phyloP scores from a whole-genome alignment of 1,140 invertebrate species.

The Coenobita brevimanus region DNA sequence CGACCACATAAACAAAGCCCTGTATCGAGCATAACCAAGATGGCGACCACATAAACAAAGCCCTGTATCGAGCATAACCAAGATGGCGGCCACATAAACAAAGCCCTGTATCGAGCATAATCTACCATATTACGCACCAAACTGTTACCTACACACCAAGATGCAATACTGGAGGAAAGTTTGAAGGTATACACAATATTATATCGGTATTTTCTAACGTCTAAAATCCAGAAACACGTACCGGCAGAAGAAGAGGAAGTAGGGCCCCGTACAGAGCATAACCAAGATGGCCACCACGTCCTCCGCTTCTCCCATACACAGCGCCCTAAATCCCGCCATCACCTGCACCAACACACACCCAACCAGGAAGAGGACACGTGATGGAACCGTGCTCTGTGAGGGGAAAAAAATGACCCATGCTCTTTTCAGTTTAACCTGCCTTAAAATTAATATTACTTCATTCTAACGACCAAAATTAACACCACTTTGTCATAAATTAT shows the following conservation, averaged over 20 bases:
- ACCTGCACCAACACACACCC: conserved; percentile 90
- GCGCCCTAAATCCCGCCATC: conserved; percentile 87
- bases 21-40: too few relatives aligned
- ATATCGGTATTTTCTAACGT: too few relatives aligned
- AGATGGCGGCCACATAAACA: background rate
- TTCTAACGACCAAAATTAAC: too few relatives aligned
- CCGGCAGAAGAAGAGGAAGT: conserved; percentile 99
- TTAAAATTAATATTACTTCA: too few relatives aligned
- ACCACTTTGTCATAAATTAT: too few relatives aligned
- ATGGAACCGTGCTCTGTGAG: conserved; percentile 87
- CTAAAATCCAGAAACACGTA: too few relatives aligned
- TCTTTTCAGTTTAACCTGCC: too few relatives aligned
- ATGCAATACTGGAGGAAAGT: too few relatives aligned
- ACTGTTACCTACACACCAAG: too few relatives aligned
- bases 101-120: too few relatives aligned
- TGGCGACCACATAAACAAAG: background rate
- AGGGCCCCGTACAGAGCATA: conserved; percentile 95
- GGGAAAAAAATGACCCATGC: background rate
- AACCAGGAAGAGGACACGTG: conserved; percentile 93
- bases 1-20: background rate
- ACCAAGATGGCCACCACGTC: conserved; percentile 94
- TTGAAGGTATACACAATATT: too few relatives aligned
- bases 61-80: too few relatives aligned
- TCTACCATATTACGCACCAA: background rate
- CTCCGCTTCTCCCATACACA: conserved; percentile 89